These are phyloP conservation scores for Syngnathus typhle DNA, from an alignment of 2,113 vertebrate species.

Conservation along the genomic window DNA sequence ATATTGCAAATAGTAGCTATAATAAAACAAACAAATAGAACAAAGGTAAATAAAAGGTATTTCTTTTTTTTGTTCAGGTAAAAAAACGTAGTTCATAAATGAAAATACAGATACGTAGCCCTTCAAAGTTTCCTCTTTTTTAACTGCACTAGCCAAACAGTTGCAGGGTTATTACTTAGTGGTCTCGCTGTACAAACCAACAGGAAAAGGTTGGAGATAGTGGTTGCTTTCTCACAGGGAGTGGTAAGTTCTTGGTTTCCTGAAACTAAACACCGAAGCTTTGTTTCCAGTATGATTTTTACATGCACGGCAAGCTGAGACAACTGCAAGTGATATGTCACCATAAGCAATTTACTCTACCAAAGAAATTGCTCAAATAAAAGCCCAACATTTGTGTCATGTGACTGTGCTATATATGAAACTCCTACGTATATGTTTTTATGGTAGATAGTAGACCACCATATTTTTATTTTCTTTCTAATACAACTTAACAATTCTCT, in stretches of 20 bases:
- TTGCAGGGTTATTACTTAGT: slow-evolving; percentile 15
- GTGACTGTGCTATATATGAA: slow-evolving; percentile 23
- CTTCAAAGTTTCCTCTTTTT: slow-evolving; percentile 1
- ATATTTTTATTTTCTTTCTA: too few species aligned
- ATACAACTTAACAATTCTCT: too few species aligned
- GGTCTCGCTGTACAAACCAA: slow-evolving; percentile 5
- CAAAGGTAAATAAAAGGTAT: background rate
- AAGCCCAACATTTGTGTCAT: slow-evolving; percentile 5
- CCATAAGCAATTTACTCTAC: slow-evolving; percentile 45
- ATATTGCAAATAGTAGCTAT: too few species aligned
- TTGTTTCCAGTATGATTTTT: slow-evolving; percentile 35
- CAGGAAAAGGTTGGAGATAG: slow-evolving; percentile 41
- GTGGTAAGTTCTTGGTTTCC: slow-evolving; percentile 29
- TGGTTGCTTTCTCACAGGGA: slow-evolving; percentile 37
- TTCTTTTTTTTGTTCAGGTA: background rate
- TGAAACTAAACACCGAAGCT: slow-evolving; percentile 41
- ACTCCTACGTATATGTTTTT: background rate
- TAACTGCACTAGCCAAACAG: background rate
- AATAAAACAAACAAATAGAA: background rate
- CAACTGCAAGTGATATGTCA: slow-evolving; percentile 27
- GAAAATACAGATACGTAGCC: background rate
- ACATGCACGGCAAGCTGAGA: slow-evolving; percentile 9
- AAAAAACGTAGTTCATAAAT: background rate
- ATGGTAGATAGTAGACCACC: background rate
- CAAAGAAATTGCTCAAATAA: slow-evolving; percentile 14